Evolutionary conservation across 23 tunicate genomes (phyloP).

Genomic region (Ascidia mentula): DNA sequence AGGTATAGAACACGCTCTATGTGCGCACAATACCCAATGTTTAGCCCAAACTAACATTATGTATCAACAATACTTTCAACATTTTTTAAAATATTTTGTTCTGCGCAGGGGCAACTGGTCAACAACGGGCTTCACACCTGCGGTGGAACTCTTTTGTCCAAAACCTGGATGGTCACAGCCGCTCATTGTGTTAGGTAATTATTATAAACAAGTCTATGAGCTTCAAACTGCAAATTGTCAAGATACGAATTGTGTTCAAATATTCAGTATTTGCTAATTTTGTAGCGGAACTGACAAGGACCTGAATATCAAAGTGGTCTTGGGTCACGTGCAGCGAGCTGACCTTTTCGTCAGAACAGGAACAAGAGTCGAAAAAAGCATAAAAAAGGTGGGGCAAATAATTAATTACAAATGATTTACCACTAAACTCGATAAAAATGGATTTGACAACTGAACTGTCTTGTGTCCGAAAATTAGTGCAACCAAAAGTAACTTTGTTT

Average conservation of each 20-base stretch:
- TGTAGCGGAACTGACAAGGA: not conserved
- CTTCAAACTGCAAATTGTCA: no score
- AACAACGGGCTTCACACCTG: constrained; percentile 5
- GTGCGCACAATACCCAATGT: no score
- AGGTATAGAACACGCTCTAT: no score
- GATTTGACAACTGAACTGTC: no score
- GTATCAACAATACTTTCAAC: no score
- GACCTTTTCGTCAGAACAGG: not conserved
- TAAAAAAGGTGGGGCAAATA: not conserved
- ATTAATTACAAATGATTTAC: no score
- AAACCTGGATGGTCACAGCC: constrained; percentile 2
- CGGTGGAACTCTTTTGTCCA: constrained; percentile 15
- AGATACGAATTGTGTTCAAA: no score
- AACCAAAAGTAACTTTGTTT: no score
- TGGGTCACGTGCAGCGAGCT: constrained; percentile 14
- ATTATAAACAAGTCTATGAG: not conserved
- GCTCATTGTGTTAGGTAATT: constrained; percentile 5
- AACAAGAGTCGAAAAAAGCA: not conserved
- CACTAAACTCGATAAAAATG: no score
- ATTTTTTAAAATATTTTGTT: not conserved
- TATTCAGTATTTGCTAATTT: not conserved
- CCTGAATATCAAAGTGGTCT: not conserved
- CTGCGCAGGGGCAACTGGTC: not conserved
- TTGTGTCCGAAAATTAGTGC: no score
- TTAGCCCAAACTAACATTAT: no score